Percentiles rank a stretch among this genome's conserved stretches.
Conservation (phyloP, 2,888 invertebrate species). For the Agriotes lineatus region DNA sequence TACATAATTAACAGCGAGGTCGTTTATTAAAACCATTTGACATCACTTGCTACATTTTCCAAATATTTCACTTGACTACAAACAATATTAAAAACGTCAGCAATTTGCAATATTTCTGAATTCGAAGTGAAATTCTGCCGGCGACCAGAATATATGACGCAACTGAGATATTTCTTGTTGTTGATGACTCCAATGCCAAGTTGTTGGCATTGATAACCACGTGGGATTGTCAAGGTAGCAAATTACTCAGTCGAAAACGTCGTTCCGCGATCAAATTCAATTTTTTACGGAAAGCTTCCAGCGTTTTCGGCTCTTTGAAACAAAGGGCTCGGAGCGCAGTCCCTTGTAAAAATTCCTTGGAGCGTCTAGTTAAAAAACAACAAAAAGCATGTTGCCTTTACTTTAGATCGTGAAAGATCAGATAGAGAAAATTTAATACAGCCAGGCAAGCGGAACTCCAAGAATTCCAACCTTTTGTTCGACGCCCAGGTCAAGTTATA, state of each 20-base stretch:
- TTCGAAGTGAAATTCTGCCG: not conserved
- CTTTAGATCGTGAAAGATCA: constrained; percentile 29
- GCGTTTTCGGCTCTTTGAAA: too few relatives aligned
- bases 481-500: constrained; percentile 31
- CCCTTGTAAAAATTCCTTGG: constrained; percentile 17
- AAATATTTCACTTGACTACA: too few relatives aligned
- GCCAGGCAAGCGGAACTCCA: constrained; percentile 36
- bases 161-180: constrained; percentile 15
- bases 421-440: constrained; percentile 33
- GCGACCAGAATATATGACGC: not conserved
- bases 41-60: too few relatives aligned
- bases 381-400: constrained; percentile 20
- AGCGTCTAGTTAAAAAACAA: constrained; percentile 12
- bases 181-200: constrained; percentile 22
- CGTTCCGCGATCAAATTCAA: too few relatives aligned
- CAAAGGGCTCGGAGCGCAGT: not conserved
- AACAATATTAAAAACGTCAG: too few relatives aligned
- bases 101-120: too few relatives aligned
- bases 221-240: constrained; percentile 32
- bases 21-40: too few relatives aligned
- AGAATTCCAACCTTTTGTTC: constrained; percentile 40
- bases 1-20: too few relatives aligned
- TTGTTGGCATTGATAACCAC: constrained; percentile 32
- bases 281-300: too few relatives aligned
- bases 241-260: not conserved